A percentile compares a stretch with the other conserved stretches of the same genome.
These are phyloP conservation scores for Eurois occulta DNA, from an alignment of 2,888 invertebrate species.

Conservation along the genomic window DNA sequence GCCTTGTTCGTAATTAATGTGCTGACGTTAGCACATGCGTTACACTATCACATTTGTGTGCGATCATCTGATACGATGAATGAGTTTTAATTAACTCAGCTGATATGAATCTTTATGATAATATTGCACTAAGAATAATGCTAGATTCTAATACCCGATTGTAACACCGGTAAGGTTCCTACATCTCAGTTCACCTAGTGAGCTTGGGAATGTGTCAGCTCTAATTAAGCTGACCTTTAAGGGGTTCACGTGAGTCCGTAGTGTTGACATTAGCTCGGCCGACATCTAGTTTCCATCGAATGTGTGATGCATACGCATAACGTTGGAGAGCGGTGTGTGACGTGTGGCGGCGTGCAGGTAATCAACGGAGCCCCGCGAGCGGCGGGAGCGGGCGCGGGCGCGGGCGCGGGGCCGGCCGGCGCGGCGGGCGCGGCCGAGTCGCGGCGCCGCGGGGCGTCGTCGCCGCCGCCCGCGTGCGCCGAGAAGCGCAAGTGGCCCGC, in stretches of 20 bases:
- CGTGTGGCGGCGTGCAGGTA: constrained; percentile 77
- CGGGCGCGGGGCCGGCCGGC: constrained; percentile 71
- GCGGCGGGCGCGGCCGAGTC: constrained; percentile 75
- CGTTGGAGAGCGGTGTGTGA: constrained; percentile 50
- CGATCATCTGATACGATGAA: neutral
- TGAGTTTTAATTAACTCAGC: constrained; percentile 4
- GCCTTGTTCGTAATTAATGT: constrained; percentile 4
- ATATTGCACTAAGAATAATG: neutral
- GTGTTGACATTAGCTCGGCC: constrained; percentile 13
- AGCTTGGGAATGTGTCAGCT: neutral
- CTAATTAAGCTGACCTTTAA: neutral
- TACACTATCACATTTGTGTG: neutral
- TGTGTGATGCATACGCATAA: constrained; percentile 23
- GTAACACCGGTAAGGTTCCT: neutral
- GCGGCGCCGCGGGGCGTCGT: constrained; percentile 85
- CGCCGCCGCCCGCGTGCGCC: constrained; percentile 90
- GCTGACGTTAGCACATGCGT: neutral
- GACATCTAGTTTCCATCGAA: constrained; percentile 22
- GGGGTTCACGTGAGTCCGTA: neutral
- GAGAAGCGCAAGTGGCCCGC: constrained; percentile 94
- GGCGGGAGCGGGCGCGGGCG: constrained; percentile 65
- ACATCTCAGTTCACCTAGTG: neutral
- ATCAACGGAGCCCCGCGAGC: constrained; percentile 84
- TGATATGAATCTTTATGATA: neutral
- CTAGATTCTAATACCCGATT: neutral